phyloP scores from a whole-genome alignment of 2,113 vertebrate genomes.

The Nesogale talazaci region DNA sequence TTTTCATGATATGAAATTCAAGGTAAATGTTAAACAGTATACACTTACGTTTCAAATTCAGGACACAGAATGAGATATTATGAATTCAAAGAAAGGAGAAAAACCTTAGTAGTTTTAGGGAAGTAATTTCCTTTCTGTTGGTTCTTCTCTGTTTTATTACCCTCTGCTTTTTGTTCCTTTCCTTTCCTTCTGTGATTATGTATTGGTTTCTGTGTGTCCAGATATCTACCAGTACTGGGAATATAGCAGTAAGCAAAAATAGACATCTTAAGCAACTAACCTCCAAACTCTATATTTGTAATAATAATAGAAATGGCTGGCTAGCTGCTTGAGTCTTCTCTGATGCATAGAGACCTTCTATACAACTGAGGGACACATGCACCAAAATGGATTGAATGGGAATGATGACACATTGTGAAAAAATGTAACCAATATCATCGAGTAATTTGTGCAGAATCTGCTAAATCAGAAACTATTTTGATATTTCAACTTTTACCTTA shows the following conservation, averaged over 20 bases:
- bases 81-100: slow-evolving; percentile 12
- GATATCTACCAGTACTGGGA: not conserved
- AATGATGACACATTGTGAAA: not conserved
- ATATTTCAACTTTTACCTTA: not conserved
- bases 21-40: not conserved
- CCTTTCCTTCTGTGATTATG: not conserved
- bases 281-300: not conserved
- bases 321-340: not conserved
- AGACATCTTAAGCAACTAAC: not conserved
- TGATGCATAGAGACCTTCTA: not conserved
- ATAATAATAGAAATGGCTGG: not conserved
- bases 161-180: not conserved
- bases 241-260: not conserved
- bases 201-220: not conserved
- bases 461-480: not conserved
- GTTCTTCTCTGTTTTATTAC: not conserved
- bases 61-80: not conserved
- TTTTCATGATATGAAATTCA: not conserved
- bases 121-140: not conserved
- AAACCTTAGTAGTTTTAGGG: not conserved
- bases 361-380: not conserved
- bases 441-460: not conserved
- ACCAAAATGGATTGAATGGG: not conserved
- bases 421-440: not conserved
- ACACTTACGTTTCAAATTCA: slow-evolving; percentile 16